These are phyloP conservation scores for Butorides virescens DNA, from an alignment of 2,113 vertebrate species.

Conservation along the genomic window DNA sequence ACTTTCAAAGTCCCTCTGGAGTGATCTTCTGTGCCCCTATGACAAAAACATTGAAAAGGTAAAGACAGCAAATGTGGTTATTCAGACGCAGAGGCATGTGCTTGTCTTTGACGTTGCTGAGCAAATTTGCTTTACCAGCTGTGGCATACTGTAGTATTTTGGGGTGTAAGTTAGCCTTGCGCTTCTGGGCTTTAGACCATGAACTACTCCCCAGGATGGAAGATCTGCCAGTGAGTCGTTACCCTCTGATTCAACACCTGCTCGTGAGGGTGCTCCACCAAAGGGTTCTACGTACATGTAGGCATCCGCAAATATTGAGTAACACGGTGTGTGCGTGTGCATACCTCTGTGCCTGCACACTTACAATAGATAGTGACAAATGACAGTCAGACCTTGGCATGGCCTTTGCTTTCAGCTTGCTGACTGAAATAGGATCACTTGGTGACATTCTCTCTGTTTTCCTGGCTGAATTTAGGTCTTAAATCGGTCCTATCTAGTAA, in stretches of 20 bases:
- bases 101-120: neutral
- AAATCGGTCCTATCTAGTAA: neutral
- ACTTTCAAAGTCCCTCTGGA: neutral
- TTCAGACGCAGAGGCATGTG: neutral
- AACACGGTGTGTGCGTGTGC: neutral
- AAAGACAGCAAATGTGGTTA: neutral
- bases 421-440: conserved; percentile 9
- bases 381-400: neutral
- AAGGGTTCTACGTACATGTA: neutral
- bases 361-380: neutral
- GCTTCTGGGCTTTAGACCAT: neutral
- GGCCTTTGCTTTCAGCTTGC: neutral
- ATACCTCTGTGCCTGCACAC: neutral
- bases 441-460: neutral
- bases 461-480: neutral
- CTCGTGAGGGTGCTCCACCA: neutral
- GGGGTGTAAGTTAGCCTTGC: neutral
- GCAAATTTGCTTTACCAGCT: neutral
- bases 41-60: neutral
- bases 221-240: neutral
- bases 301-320: neutral
- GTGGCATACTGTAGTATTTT: neutral
- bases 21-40: neutral
- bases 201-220: neutral
- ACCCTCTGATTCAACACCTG: neutral